Conservation (phyloP, 2,113 vertebrate species). For the Oriolus oriolus region DNA sequence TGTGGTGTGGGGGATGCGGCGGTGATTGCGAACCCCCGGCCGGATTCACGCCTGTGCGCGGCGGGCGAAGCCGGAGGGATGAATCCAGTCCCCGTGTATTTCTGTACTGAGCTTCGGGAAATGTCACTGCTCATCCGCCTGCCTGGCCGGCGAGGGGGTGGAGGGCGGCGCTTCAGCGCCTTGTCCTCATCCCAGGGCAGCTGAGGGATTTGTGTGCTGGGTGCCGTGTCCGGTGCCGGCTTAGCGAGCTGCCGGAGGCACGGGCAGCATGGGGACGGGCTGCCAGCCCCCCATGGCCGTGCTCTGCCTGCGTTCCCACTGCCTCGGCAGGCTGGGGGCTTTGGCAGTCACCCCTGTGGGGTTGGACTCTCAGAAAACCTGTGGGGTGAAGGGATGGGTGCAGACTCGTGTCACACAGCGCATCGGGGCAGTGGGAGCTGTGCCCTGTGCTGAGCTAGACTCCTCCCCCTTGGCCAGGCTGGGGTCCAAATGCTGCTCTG, state of each 20-base stretch:
- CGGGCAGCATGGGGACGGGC: neutral
- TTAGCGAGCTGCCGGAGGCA: neutral
- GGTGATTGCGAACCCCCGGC: neutral
- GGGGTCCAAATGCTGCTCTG: neutral
- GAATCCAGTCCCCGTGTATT: neutral
- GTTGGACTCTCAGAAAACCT: accelerated
- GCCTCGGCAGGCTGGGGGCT: neutral
- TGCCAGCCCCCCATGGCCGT: accelerated
- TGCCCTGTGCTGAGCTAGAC: neutral
- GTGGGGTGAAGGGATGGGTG: neutral
- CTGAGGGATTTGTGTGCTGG: neutral
- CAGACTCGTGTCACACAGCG: accelerated
- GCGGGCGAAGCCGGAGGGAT: neutral
- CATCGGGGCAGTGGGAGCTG: accelerated
- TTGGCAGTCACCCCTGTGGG: neutral
- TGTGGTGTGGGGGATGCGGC: neutral
- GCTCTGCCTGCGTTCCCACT: neutral
- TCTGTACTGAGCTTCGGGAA: neutral
- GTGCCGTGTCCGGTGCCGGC: neutral
- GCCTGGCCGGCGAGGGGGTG: neutral
- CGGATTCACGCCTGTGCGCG: neutral
- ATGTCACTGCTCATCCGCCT: neutral
- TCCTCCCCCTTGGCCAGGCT: neutral
- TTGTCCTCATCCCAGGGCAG: neutral
- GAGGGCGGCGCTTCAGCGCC: neutral